phyloP scores from a whole-genome alignment of 2,888 invertebrate genomes.

The Coecobrya sp. region DNA sequence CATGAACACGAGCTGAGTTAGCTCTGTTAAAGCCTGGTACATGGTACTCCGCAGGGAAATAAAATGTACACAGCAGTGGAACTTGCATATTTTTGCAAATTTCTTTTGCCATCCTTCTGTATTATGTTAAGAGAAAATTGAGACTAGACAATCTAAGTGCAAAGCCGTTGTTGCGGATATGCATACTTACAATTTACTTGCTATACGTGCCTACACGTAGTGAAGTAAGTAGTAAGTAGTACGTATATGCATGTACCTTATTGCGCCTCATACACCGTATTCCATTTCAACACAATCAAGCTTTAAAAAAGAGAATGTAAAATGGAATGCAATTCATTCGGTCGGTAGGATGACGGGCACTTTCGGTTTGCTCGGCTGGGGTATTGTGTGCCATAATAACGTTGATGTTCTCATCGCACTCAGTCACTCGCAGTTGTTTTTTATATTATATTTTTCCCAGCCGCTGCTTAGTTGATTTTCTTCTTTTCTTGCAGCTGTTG shows the following conservation, averaged over 20 bases:
- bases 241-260: too few species aligned
- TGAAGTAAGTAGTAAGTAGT: too few species aligned
- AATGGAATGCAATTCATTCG: constrained; percentile 38
- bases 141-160: not conserved
- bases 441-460: not conserved
- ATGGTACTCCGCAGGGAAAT: not conserved
- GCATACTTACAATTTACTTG: not conserved
- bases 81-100: constrained; percentile 1
- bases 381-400: not conserved
- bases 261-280: not conserved
- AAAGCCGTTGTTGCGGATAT: constrained; percentile 1
- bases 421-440: not conserved
- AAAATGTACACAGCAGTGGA: not conserved
- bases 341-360: constrained; percentile 50
- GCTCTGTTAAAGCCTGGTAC: not conserved
- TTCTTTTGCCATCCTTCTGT: not conserved
- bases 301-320: constrained; percentile 19
- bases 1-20: not conserved
- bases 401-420: not conserved
- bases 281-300: not conserved
- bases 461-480: constrained; percentile 9
- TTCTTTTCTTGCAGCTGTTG: constrained; percentile 32
- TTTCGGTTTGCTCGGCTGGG: constrained; percentile 53
- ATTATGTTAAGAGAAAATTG: not conserved
- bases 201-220: not conserved